A percentile compares a stretch with the other conserved stretches of the same genome.
Evolutionary conservation across 2,797 vertebrate genomes (phyloP).

Genomic region (Cephalopachus bancanus): DNA sequence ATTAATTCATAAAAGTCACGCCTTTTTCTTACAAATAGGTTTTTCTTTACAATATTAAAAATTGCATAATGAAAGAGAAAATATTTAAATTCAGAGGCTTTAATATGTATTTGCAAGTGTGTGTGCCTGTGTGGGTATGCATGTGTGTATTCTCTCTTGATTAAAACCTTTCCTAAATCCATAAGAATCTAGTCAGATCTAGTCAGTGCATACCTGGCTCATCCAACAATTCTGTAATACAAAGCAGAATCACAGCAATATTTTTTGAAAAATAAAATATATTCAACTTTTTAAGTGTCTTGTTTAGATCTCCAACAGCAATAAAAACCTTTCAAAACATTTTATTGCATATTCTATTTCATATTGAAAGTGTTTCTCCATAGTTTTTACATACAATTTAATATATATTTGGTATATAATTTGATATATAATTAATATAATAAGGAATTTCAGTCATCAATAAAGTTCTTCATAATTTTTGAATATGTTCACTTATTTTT

Average conservation of each 20-base stretch:
- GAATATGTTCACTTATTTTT: not conserved
- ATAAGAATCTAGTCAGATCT: not conserved
- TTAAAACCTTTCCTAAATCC: not conserved
- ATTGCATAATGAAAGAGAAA: not conserved
- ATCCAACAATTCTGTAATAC: not conserved
- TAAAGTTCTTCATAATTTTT: not conserved
- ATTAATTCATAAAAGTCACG: not conserved
- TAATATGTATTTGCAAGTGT: not conserved
- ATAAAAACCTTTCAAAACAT: slow-evolving; percentile 10
- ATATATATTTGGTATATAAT: too few relatives aligned
- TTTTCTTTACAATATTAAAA: not conserved
- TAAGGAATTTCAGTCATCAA: not conserved
- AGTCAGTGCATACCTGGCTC: not conserved
- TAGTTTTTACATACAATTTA: not conserved
- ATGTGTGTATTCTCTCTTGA: not conserved
- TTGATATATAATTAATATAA: too few relatives aligned
- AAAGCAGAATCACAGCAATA: not conserved
- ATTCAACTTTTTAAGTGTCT: not conserved
- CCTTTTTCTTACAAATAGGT: not conserved
- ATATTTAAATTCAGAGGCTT: not conserved
- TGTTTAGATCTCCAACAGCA: slow-evolving; percentile 38
- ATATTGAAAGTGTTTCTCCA: not conserved
- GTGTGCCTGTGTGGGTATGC: not conserved
- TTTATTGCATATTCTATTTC: not conserved
- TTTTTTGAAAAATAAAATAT: not conserved